Evolutionary conservation across 2,797 vertebrate genomes (phyloP).

Genomic region (Poeciliopsis paucimaculata): DNA sequence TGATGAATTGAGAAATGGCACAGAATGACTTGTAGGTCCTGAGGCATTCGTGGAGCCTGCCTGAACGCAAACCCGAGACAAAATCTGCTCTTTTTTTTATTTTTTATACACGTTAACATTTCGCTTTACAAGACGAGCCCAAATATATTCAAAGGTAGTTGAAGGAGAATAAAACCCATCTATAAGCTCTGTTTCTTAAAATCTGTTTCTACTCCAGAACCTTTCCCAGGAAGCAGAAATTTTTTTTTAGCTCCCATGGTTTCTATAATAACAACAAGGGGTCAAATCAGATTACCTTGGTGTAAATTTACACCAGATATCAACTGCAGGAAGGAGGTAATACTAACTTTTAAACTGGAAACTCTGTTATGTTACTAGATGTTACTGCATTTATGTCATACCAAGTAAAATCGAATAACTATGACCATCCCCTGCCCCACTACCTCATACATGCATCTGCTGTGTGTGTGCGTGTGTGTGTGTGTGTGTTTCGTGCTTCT

Average conservation of each 20-base stretch:
- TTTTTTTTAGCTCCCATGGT: background rate
- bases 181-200: slow-evolving; percentile 6
- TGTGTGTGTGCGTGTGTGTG: background rate
- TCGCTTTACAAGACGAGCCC: background rate
- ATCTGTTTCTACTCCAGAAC: background rate
- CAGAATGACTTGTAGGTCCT: background rate
- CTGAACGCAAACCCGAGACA: slow-evolving; percentile 6
- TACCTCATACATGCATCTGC: background rate
- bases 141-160: slow-evolving; percentile 7
- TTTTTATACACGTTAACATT: background rate
- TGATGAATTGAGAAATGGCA: background rate
- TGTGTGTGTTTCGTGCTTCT: background rate
- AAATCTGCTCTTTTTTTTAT: background rate
- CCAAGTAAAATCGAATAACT: background rate
- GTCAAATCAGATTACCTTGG: background rate
- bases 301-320: background rate
- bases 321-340: background rate
- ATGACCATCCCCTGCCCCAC: background rate
- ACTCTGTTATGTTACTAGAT: background rate
- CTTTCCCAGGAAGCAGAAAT: background rate
- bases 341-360: background rate
- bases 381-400: background rate
- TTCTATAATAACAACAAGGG: background rate
- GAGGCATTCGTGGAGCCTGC: slow-evolving; percentile 22
- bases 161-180: slow-evolving; percentile 19